Evolutionary conservation across 2,113 vertebrate genomes (phyloP).

Genomic region (Hippotragus niger): DNA sequence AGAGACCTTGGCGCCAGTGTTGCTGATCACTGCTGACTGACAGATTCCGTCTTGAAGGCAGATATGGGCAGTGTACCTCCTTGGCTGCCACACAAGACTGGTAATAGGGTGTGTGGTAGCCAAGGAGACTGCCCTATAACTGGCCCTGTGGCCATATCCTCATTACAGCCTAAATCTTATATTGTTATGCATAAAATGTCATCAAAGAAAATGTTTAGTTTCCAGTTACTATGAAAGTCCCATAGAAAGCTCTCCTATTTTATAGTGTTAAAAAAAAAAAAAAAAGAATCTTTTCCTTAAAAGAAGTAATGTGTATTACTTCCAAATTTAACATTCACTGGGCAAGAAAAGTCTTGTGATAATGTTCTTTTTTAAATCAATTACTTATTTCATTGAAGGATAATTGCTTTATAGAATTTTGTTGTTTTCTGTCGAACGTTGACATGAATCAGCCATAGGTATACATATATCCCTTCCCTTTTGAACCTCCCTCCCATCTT

Average conservation of each 20-base stretch:
- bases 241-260: background rate
- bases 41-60: background rate
- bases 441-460: background rate
- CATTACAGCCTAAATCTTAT: background rate
- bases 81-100: background rate
- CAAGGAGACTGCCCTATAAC: background rate
- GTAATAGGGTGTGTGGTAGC: background rate
- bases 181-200: background rate
- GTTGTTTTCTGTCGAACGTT: background rate
- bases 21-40: background rate
- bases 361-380: background rate
- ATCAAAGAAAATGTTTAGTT: background rate
- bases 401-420: background rate
- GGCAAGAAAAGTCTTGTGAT: background rate
- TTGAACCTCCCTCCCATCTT: background rate
- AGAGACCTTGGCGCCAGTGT: background rate
- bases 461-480: background rate
- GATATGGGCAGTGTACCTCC: background rate
- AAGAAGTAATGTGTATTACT: background rate
- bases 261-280: background rate
- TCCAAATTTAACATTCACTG: background rate
- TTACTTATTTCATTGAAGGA: background rate
- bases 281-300: background rate
- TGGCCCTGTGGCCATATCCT: background rate
- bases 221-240: background rate